These are phyloP conservation scores for Poeciliopsis paucimaculata DNA, from an alignment of 2,797 vertebrate species.

Conservation along the genomic window DNA sequence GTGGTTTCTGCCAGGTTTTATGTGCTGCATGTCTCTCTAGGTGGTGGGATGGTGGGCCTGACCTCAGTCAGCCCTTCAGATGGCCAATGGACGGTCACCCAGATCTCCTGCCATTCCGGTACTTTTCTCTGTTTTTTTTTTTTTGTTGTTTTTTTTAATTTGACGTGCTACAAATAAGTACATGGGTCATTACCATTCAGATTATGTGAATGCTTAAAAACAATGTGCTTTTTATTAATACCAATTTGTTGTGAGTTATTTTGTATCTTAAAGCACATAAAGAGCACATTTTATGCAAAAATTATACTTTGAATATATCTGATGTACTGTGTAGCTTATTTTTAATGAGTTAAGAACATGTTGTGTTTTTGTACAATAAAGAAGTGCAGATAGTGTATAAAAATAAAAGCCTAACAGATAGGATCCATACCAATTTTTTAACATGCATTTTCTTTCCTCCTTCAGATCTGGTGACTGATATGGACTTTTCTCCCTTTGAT, in stretches of 20 bases:
- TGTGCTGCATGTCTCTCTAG: slow-evolving; percentile 71
- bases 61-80: slow-evolving; percentile 80
- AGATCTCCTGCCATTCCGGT: slow-evolving; percentile 93
- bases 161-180: not conserved
- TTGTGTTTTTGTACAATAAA: slow-evolving; percentile 6
- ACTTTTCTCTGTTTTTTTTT: slow-evolving; percentile 26
- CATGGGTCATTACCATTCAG: not conserved
- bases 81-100: slow-evolving; percentile 80
- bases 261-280: not conserved
- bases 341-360: not conserved
- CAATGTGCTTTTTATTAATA: not conserved
- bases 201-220: not conserved
- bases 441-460: slow-evolving; percentile 20
- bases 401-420: slow-evolving; percentile 4
- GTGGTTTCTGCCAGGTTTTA: not conserved
- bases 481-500: slow-evolving; percentile 96
- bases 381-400: slow-evolving; percentile 14
- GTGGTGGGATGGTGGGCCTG: slow-evolving; percentile 86
- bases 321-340: no score
- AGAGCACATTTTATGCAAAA: not conserved
- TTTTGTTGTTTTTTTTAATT: not conserved
- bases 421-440: slow-evolving; percentile 15
- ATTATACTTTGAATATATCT: no score
- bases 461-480: slow-evolving; percentile 90
- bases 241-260: not conserved